A percentile compares a stretch with the other conserved stretches of the same genome.
These are phyloP conservation scores for Tigriopus japonicus DNA, from an alignment of 1,140 invertebrate genomes.

Conservation along the genomic window DNA sequence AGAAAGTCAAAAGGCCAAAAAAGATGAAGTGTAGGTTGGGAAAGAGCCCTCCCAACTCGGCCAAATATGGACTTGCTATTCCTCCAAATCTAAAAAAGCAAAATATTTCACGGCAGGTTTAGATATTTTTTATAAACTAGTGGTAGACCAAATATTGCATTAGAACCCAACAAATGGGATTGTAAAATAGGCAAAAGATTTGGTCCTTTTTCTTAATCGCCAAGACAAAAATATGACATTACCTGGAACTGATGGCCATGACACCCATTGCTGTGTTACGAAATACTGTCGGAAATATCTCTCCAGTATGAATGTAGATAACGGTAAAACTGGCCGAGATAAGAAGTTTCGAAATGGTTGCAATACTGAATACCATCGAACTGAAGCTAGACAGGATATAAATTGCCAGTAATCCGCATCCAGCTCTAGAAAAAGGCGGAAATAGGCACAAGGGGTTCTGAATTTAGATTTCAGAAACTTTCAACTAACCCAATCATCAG, in stretches of 20 bases:
- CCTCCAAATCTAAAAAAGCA: conserved; percentile 21
- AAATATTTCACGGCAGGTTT: too few species aligned
- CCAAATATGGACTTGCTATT: conserved; percentile 25
- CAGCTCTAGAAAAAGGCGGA: too few species aligned
- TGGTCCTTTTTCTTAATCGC: too few species aligned
- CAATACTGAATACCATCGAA: too few species aligned
- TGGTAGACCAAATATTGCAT: too few species aligned
- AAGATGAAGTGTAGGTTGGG: background rate
- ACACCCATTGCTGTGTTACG: conserved; percentile 28
- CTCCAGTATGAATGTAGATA: conserved; percentile 26
- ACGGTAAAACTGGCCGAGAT: conserved; percentile 24
- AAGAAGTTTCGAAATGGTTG: conserved; percentile 20
- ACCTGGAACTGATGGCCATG: conserved; percentile 24
- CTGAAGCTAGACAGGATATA: too few species aligned
- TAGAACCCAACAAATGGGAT: too few species aligned
- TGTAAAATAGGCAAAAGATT: too few species aligned
- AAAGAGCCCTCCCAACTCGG: background rate
- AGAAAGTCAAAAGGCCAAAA: background rate
- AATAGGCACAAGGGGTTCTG: too few species aligned
- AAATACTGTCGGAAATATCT: conserved; percentile 30
- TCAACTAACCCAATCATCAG: conserved; percentile 13
- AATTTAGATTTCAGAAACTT: conserved; percentile 21
- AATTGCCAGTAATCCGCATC: too few species aligned
- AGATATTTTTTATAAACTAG: too few species aligned
- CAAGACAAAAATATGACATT: too few species aligned